phyloP scores from a whole-genome alignment of 2,113 vertebrate species.

The Anoura caudifer region DNA sequence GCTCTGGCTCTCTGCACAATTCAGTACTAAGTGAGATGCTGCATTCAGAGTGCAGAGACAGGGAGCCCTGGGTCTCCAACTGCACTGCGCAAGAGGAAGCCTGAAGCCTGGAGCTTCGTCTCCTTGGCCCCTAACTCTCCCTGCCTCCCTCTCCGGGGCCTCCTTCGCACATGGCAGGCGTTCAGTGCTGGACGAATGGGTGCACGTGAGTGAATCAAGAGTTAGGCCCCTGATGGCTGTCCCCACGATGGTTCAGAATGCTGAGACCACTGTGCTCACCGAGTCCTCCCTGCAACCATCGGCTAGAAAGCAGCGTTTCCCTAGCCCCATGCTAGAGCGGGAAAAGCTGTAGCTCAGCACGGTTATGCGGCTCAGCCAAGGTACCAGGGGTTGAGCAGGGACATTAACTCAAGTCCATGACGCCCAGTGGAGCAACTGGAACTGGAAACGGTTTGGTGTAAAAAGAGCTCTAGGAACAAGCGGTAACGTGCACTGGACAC shows the following conservation, averaged over 20 bases:
- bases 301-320: not conserved
- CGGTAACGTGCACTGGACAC: fast-evolving
- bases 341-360: not conserved
- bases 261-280: too few species aligned
- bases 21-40: fast-evolving
- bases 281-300: not conserved
- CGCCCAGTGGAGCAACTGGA: not conserved
- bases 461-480: not conserved
- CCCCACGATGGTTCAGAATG: fast-evolving
- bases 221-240: not conserved
- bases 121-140: too few species aligned
- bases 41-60: not conserved
- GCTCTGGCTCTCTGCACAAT: not conserved
- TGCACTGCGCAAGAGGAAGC: not conserved
- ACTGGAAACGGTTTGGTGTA: not conserved
- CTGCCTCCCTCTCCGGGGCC: not conserved
- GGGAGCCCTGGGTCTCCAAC: not conserved
- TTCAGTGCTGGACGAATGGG: fast-evolving
- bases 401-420: not conserved
- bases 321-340: not conserved
- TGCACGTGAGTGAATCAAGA: not conserved
- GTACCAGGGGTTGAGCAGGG: not conserved
- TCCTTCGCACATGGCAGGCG: not conserved
- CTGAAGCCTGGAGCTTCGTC: not conserved
- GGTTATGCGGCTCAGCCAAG: not conserved